Conservation (phyloP, 2,888 invertebrate genomes). For the Magallana nippona region DNA sequence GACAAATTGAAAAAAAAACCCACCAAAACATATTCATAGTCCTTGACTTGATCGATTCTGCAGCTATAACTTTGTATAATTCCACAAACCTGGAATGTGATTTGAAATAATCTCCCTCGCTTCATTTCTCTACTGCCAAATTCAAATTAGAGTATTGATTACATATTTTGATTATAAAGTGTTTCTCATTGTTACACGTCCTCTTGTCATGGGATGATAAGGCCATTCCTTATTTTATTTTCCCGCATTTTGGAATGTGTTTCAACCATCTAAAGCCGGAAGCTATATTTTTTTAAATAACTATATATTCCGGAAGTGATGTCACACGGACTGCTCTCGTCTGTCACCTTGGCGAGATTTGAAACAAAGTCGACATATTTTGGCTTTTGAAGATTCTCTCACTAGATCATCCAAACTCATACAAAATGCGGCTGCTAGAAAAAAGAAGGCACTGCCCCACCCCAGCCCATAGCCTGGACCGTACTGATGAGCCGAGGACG, state of each 20-base stretch:
- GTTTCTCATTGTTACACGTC: not conserved
- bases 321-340: constrained; percentile 52
- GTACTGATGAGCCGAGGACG: constrained; percentile 69
- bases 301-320: not conserved
- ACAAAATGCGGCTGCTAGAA: constrained; percentile 74
- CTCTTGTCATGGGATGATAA: not conserved
- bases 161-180: constrained; percentile 2
- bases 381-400: constrained; percentile 69
- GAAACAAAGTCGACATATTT: constrained; percentile 71
- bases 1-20: no score
- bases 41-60: no score
- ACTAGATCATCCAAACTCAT: constrained; percentile 77
- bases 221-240: no score
- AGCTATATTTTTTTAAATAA: not conserved
- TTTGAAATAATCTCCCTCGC: no score
- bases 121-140: no score
- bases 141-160: no score
- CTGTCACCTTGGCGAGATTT: constrained; percentile 61
- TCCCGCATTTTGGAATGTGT: not conserved
- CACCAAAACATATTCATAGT: no score
- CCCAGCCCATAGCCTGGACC: constrained; percentile 78
- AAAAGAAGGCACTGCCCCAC: constrained; percentile 78
- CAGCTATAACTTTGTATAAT: no score
- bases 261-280: not conserved
- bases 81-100: no score